These are phyloP conservation scores for Diarsia rubi DNA, from an alignment of 2,888 invertebrate genomes.

Conservation along the genomic window DNA sequence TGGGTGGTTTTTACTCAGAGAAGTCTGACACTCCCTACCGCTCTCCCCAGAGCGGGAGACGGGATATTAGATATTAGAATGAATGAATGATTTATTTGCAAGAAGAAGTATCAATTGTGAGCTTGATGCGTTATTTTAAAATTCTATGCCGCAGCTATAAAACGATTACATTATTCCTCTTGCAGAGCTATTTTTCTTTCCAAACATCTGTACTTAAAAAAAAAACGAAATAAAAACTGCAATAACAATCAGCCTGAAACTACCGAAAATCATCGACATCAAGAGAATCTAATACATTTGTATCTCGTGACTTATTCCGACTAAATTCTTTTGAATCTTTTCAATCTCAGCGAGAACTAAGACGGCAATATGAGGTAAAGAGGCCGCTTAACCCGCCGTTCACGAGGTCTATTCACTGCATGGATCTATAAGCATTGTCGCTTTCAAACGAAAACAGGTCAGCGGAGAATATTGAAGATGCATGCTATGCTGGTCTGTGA, in stretches of 20 bases:
- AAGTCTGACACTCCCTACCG: too few species aligned
- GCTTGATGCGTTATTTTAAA: neutral
- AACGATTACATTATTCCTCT: neutral
- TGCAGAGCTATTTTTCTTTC: neutral
- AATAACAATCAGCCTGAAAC: neutral
- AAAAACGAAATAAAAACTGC: neutral
- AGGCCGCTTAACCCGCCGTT: conserved; percentile 41
- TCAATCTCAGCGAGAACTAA: conserved; percentile 44
- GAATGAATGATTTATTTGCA: too few species aligned
- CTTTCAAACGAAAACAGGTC: conserved; percentile 52
- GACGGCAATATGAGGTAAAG: conserved; percentile 44
- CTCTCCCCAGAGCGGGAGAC: too few species aligned
- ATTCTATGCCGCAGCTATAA: neutral
- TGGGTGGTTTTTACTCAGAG: too few species aligned
- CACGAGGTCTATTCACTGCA: conserved; percentile 47
- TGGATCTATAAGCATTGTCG: conserved; percentile 59
- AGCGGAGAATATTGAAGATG: conserved; percentile 53
- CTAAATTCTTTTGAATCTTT: conserved; percentile 37
- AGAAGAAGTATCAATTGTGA: too few species aligned
- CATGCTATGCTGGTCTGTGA: conserved; percentile 1
- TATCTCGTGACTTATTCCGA: neutral
- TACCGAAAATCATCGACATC: neutral
- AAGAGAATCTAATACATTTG: neutral
- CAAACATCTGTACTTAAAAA: too few species aligned
- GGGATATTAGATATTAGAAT: too few species aligned